phyloP scores from a whole-genome alignment of 2,888 invertebrate genomes.

The Tricholauxania praeusta region DNA sequence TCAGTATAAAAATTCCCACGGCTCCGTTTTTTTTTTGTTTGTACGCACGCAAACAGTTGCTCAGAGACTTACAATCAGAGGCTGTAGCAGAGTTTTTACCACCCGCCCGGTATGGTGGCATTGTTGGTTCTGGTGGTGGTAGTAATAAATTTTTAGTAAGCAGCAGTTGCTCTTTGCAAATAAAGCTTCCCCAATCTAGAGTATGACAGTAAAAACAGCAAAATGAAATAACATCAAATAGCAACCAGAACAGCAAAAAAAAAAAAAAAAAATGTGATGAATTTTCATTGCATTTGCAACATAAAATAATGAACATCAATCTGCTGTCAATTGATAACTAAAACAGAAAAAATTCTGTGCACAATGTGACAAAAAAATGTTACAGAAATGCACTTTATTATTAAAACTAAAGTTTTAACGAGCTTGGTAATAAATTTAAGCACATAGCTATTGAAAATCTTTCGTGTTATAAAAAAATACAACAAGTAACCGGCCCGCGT shows the following conservation, averaged over 20 bases:
- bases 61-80: no score
- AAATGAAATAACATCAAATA: no score
- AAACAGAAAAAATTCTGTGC: not conserved
- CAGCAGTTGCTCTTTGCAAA: not conserved
- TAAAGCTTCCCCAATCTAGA: not conserved
- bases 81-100: no score
- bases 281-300: conserved; percentile 40
- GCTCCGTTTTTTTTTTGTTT: not conserved
- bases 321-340: conserved; percentile 41
- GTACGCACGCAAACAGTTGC: no score
- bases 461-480: no score
- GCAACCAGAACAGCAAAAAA: not conserved
- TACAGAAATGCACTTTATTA: not conserved
- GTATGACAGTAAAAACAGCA: no score
- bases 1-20: conserved; percentile 21
- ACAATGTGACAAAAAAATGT: not conserved
- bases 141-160: not conserved
- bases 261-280: conserved; percentile 29
- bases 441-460: no score
- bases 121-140: not conserved
- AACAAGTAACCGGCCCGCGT: no score
- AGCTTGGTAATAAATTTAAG: no score
- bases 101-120: no score
- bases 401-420: no score
- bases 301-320: conserved; percentile 46